Evolutionary conservation across 2,797 vertebrate species (phyloP).

Genomic region (Bovichtus diacanthus): DNA sequence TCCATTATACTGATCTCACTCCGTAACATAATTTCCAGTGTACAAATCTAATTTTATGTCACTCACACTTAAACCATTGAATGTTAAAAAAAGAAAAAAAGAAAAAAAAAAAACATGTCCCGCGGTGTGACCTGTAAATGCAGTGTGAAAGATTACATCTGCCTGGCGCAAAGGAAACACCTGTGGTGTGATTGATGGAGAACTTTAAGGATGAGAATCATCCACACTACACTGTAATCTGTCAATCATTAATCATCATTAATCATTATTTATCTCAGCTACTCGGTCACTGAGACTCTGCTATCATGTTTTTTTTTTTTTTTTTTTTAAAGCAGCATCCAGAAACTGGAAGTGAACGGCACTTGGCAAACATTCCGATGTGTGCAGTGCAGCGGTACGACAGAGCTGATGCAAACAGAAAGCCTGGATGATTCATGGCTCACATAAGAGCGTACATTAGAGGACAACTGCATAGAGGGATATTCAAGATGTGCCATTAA

Average conservation of each 20-base stretch:
- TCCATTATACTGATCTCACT: conserved; percentile 55
- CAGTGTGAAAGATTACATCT: neutral
- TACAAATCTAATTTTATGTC: conserved; percentile 41
- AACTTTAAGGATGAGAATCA: conserved; percentile 15
- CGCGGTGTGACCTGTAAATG: neutral
- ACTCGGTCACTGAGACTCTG: conserved; percentile 29
- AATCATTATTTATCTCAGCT: conserved; percentile 6
- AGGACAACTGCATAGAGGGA: conserved; percentile 45
- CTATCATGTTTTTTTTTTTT: conserved; percentile 44
- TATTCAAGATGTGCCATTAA: conserved; percentile 47
- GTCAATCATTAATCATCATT: conserved; percentile 40
- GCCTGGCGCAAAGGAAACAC: conserved; percentile 17
- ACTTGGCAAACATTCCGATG: conserved; percentile 52
- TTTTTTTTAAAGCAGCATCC: conserved; percentile 51
- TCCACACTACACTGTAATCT: conserved; percentile 30
- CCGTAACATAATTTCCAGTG: conserved; percentile 19
- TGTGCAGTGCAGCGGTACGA: conserved; percentile 38
- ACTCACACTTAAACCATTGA: conserved; percentile 34
- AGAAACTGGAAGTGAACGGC: conserved; percentile 46
- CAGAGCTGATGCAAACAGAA: conserved; percentile 63
- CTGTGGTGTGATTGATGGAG: conserved; percentile 23
- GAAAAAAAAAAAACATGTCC: conserved; percentile 1
- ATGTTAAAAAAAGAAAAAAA: conserved; percentile 7
- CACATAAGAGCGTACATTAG: conserved; percentile 58
- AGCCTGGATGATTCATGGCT: conserved; percentile 65